Percentiles rank a stretch among this genome's conserved stretches.
phyloP scores from a whole-genome alignment of 1,140 invertebrate species.

The Eriosoma lanigerum region DNA sequence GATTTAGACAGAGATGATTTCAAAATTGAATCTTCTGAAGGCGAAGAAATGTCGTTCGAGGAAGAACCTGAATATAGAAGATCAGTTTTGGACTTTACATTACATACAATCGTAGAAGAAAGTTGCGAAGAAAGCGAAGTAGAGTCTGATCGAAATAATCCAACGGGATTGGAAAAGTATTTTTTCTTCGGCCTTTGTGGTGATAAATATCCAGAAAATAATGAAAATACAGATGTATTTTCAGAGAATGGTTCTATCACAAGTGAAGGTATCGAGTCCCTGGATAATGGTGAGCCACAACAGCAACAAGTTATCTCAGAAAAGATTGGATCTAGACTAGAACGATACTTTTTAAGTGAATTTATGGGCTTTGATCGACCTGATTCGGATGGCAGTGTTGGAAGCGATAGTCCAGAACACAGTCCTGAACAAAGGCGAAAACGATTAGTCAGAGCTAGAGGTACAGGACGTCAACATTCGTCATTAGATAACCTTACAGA shows the following conservation, averaged over 20 bases:
- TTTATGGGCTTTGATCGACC: constrained; percentile 78
- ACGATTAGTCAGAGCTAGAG: constrained; percentile 73
- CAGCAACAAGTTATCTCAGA: constrained; percentile 63
- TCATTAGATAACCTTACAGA: constrained; percentile 73
- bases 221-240: constrained; percentile 66
- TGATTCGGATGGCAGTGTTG: constrained; percentile 80
- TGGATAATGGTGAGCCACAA: constrained; percentile 62
- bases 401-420: constrained; percentile 80
- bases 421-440: constrained; percentile 83
- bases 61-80: constrained; percentile 80
- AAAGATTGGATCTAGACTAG: constrained; percentile 79
- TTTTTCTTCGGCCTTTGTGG: constrained; percentile 83
- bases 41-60: constrained; percentile 63
- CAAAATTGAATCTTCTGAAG: constrained; percentile 63
- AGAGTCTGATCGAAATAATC: constrained; percentile 62
- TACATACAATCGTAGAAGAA: constrained; percentile 92
- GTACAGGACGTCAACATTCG: constrained; percentile 76
- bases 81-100: constrained; percentile 80
- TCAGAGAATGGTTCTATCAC: constrained; percentile 87
- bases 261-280: constrained; percentile 76
- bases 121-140: constrained; percentile 88
- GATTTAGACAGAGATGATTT: constrained; percentile 73
- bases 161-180: constrained; percentile 85
- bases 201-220: constrained; percentile 62
- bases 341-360: constrained; percentile 87